These are phyloP conservation scores for Taurulus bubalis DNA, from an alignment of 2,113 vertebrate genomes.

Conservation along the genomic window DNA sequence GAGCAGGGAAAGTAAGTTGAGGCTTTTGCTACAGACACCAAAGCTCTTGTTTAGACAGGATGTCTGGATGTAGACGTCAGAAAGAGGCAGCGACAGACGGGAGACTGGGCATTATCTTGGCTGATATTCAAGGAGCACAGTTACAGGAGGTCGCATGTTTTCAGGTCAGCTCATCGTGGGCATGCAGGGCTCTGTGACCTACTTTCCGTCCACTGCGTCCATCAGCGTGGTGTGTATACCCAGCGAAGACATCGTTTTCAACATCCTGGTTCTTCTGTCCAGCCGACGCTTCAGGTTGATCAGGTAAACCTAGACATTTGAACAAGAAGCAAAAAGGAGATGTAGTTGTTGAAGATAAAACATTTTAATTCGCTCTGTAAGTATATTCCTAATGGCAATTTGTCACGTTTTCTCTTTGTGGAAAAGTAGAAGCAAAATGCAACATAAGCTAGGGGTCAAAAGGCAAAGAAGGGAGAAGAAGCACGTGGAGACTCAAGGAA, in stretches of 20 bases:
- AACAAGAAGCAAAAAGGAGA: neutral
- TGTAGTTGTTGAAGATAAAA: neutral
- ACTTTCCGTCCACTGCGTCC: constrained; percentile 97
- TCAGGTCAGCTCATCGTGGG: neutral
- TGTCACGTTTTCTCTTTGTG: neutral
- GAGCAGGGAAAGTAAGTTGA: constrained; percentile 27
- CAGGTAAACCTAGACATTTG: constrained; percentile 92
- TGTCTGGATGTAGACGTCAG: constrained; percentile 16
- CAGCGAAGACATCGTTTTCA: constrained; percentile 87
- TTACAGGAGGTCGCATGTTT: neutral
- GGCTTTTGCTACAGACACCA: constrained; percentile 19
- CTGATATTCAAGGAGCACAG: neutral
- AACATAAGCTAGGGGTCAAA: neutral
- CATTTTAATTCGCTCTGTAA: neutral
- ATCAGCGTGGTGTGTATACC: constrained; percentile 88
- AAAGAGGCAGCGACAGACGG: neutral
- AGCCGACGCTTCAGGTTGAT: constrained; percentile 94
- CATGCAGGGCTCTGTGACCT: constrained; percentile 54
- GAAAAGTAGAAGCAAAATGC: neutral
- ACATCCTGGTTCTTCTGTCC: constrained; percentile 92
- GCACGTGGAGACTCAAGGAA: neutral
- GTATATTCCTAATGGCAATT: neutral
- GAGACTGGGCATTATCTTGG: neutral
- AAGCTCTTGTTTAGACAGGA: constrained; percentile 22
- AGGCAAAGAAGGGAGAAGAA: neutral